Conservation (phyloP, 2,113 vertebrate species). For the Acrocephalus arundinaceus region DNA sequence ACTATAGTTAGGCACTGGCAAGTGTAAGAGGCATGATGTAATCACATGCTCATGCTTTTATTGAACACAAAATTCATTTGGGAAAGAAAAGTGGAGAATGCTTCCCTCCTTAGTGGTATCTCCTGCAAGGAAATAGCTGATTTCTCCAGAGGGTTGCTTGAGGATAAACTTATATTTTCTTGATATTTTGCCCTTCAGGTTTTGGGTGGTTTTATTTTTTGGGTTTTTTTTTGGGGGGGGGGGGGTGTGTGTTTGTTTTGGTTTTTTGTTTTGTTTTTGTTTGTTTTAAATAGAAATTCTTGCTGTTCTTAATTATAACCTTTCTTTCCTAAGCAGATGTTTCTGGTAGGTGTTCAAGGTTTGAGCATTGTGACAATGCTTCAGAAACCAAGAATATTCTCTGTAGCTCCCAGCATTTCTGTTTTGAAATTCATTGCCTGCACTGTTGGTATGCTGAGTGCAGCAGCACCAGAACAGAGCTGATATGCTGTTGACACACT, state of each 20-base stretch:
- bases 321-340: not conserved
- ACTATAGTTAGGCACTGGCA: conserved; percentile 43
- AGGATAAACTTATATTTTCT: conserved; percentile 45
- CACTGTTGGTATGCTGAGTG: not conserved
- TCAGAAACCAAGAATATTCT: not conserved
- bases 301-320: conserved; percentile 19
- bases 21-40: conserved; percentile 28
- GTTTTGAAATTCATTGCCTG: not conserved
- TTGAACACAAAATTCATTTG: conserved; percentile 49
- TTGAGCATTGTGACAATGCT: not conserved
- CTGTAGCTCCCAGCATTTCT: not conserved
- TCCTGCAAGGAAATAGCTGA: conserved; percentile 48
- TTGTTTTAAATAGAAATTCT: not conserved
- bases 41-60: conserved; percentile 2
- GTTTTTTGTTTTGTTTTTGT: not conserved
- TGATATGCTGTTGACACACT: not conserved
- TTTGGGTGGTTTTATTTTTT: too few species aligned
- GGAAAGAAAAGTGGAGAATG: conserved; percentile 24
- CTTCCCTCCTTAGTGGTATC: not conserved
- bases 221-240: too few species aligned
- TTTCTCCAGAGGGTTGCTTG: conserved; percentile 64
- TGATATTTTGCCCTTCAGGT: not conserved
- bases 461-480: not conserved
- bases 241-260: too few species aligned
- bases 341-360: not conserved